Base-by-base conservation (phyloP, 2,797 vertebrate genomes). In the Craterocephalus amniculus region DNA sequence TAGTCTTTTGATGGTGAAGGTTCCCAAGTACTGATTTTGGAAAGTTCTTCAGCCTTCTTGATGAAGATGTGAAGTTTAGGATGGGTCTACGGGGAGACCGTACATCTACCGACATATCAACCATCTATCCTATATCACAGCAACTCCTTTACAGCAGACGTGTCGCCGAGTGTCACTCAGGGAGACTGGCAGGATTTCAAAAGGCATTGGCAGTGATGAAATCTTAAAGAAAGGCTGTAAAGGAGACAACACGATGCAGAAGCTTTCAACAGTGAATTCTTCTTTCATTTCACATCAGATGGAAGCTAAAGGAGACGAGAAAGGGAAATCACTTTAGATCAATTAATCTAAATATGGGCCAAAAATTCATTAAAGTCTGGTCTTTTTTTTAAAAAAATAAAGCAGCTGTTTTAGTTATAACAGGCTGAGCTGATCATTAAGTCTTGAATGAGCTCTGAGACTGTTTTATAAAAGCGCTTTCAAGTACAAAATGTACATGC, bases 151-250 rank as follows among this genome's bases (percentile, higher is more conserved):
- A 76, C 31, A 67, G 83, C 65, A 65, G 79, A 54, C 55, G n/a
- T 40, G 67, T 66, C 56, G 38, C 43, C 1, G 65, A 70, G 63
- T 16, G 8, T 54, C 67, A 32, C 59, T 79, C 76, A 24, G 80
- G 20, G 52, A 69, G 66, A 73, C 77, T 68, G 81, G 83, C 87
- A 84, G 84, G 64, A 75, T 62, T 78, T 31, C 43, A 45, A 43
- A 78, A 88, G 83, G 73, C 77, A 49, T 74, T 76, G 87, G 87
- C 86, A 90, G 85, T 88, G 88, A 78, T 75, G 73, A 74, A 76
- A 81, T 78, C 69, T 77, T 76, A 77, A 43, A 79, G 74, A 61
- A 72, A 65, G 49, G 68, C 71, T 61, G 58, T 75, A 73, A 75
- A 71, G 52, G 7, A 14, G 49, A 54, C 57, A 52, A 65, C 34